Evolutionary conservation across 2,797 vertebrate species (phyloP), one percentile per base, ranked within the genome.

Genomic region (Thripadectes ignobilis): DNA sequence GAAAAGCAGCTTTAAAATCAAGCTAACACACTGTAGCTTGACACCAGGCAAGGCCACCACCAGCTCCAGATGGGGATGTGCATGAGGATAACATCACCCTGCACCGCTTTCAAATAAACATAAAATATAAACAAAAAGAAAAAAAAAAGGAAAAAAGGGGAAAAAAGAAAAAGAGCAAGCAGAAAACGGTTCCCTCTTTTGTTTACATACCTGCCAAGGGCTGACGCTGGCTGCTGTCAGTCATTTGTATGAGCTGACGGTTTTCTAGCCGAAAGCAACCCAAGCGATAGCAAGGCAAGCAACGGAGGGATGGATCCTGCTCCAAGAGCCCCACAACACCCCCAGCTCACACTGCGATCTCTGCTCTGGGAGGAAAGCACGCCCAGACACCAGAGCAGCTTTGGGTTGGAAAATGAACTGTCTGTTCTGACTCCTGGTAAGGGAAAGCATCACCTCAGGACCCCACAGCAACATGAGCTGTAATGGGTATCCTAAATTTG

Each of bases 161-260:
- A 8, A 8, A 0, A 1, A 7, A 77, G 22, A 9, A 1, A 2
- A 7, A 77, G 24, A 71, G 58, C 41, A 51, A 81, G 90, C 83
- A 92, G 88, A 78, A 92, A 88, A 88, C 17, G 0, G 51, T 75
- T 95, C 79, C 52, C 76, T 95, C 82, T 92, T 97, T 94, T 96
- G 91, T 95, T 96, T 92, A 96, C 94, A 94, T 80, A 96, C 95
- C 95, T 94, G 95, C 95, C 93, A 95, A 84, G 48, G 94, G 95
- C 92, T 92, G 93, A 78, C 4, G 9, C 73, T 88, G 93, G 85
- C 92, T 96, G 95, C 93, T 96, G 89, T 93, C 96, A 93, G 89
- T 97, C 93, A 95, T 91, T 68, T 78, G 87, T 83, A 88, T 34
- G 89, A 88, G 89, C 78, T 89, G 93, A 95, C 0, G 6, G 76